Conservation (phyloP, 2,113 vertebrate species). For the Pelvicachromis taeniatus region DNA sequence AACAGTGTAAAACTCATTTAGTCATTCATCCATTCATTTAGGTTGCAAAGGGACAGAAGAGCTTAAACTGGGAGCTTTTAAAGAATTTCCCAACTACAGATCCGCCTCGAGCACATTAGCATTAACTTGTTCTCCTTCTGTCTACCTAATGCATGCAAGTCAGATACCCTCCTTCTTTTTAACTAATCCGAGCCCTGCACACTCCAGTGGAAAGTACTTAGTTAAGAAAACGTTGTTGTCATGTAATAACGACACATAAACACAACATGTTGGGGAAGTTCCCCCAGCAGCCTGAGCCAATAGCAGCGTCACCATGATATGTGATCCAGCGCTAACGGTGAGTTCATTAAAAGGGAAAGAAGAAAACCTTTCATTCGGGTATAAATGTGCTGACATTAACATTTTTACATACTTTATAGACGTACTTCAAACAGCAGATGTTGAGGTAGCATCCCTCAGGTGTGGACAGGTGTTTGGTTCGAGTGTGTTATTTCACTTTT, state of each 20-base stretch:
- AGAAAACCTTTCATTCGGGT: not conserved
- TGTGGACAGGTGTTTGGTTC: not conserved
- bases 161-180: fast-evolving
- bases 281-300: not conserved
- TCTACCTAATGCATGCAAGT: not conserved
- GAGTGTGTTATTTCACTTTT: not conserved
- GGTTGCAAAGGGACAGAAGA: not conserved
- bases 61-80: fast-evolving
- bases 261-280: not conserved
- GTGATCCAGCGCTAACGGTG: not conserved
- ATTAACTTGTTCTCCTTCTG: not conserved
- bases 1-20: not conserved
- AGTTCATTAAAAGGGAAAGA: not conserved
- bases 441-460: not conserved
- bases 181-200: not conserved
- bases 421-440: not conserved
- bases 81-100: not conserved
- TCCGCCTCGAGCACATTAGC: fast-evolving
- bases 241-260: not conserved
- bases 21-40: not conserved
- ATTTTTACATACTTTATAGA: not conserved
- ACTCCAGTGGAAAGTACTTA: not conserved
- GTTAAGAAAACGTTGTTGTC: fast-evolving
- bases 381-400: not conserved
- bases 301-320: fast-evolving